Evolutionary conservation across 2,888 invertebrate genomes (phyloP).

Genomic region (Lydus trimaculatus): DNA sequence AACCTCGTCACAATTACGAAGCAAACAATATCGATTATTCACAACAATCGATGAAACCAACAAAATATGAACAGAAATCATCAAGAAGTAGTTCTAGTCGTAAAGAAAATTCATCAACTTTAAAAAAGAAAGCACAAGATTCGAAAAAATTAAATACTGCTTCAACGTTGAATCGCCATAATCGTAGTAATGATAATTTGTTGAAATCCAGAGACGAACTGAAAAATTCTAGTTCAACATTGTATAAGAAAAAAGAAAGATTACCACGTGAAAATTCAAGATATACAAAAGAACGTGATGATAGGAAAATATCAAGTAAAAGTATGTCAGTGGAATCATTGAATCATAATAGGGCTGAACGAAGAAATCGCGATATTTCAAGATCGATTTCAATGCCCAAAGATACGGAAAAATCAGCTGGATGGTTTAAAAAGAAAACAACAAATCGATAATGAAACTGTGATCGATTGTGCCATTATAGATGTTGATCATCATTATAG

Average conservation of each 20-base stretch:
- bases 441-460: conserved; percentile 53
- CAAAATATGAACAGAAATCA: conserved; percentile 58
- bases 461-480: conserved; percentile 47
- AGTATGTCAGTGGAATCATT: conserved; percentile 71
- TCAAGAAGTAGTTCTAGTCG: conserved; percentile 52
- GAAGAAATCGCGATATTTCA: conserved; percentile 62
- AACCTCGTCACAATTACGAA: conserved; percentile 76
- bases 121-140: conserved; percentile 63
- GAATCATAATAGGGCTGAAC: conserved; percentile 57
- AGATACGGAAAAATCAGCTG: conserved; percentile 74
- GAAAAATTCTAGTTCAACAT: conserved; percentile 53
- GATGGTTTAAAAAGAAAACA: conserved; percentile 74
- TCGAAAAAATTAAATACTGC: conserved; percentile 53
- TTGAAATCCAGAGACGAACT: conserved; percentile 53
- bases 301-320: conserved; percentile 59
- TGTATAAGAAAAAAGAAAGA: conserved; percentile 58
- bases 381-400: conserved; percentile 77
- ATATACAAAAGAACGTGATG: conserved; percentile 53
- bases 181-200: conserved; percentile 58
- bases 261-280: conserved; percentile 62
- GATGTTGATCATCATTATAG: not conserved
- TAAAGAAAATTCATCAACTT: conserved; percentile 54
- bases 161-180: conserved; percentile 61
- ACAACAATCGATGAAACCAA: conserved; percentile 64
- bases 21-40: conserved; percentile 82